Conservation (phyloP, 1,140 invertebrate genomes). For the Druon quercuslanigerum region DNA sequence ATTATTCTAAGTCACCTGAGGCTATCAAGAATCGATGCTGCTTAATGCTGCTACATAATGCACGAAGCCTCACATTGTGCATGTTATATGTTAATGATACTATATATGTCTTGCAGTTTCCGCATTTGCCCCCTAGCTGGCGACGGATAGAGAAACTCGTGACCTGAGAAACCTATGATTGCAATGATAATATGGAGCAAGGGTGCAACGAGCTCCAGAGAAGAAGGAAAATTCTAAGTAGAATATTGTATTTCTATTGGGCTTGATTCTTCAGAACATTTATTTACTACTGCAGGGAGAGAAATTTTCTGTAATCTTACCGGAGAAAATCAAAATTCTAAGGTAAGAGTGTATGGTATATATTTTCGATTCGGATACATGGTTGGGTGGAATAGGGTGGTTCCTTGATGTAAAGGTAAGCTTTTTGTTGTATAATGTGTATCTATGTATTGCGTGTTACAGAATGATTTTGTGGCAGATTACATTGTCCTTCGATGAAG, state of each 20-base stretch:
- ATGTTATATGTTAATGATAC: conserved; percentile 21
- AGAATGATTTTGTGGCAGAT: too few species aligned
- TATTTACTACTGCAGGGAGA: background rate
- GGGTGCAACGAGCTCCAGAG: background rate
- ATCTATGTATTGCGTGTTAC: too few species aligned
- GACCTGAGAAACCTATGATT: conserved; percentile 14
- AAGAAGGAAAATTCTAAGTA: background rate
- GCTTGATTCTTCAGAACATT: background rate
- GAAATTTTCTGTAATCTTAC: background rate
- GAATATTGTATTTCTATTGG: background rate
- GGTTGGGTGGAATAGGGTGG: too few species aligned
- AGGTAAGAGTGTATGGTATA: too few species aligned
- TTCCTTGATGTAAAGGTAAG: too few species aligned
- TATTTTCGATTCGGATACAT: too few species aligned
- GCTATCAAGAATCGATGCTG: conserved; percentile 20
- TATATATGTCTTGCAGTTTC: conserved; percentile 20
- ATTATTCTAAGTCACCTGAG: conserved; percentile 10
- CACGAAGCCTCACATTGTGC: background rate
- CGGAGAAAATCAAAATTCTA: background rate
- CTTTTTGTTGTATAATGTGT: too few species aligned
- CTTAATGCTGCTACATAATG: conserved; percentile 1
- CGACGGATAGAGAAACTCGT: conserved; percentile 29
- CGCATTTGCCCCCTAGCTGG: background rate
- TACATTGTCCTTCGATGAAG: too few species aligned
- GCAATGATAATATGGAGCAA: conserved; percentile 18